Base-by-base conservation (phyloP, 2,113 vertebrate genomes). In the Orientallactaga bullata region DNA sequence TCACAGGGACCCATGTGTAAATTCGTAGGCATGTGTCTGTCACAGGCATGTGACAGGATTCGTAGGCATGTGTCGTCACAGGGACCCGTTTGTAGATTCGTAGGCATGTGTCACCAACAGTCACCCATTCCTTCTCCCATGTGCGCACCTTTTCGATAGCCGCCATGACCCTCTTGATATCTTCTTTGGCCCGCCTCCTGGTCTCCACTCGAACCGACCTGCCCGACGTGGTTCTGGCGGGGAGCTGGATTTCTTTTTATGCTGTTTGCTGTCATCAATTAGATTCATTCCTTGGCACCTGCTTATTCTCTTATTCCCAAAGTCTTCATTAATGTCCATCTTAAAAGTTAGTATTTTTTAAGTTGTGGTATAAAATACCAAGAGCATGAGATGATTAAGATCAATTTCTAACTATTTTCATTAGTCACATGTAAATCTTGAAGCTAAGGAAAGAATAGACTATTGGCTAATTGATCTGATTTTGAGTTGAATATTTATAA, bases 131-230 rank as follows among this genome's bases (percentile, higher is more conserved):
- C n/a, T n/a, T n/a, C n/a, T n/a, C n/a, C 99, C 99, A 99, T 99
- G 99, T 99, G 98, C 99, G 99, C 98, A 99, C 99, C 99, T 99
- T 99, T 98, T 99, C 99, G 97, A 99, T 99, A 93, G 99, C 99
- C 98, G 99, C 99, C 99, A 99, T 99, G 94, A 99, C 99, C 98
- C 99, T 97, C 98, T 99, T 99, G 99, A 99, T 99, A 98, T 99
- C 99, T 99, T 99, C 99, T 97, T 99, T 99, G 95, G 99, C 99
- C 98, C 99, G 98, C 98, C 99, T 99, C 98, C 99, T 98, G 98
- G 99, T 99, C 99, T 99, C 99, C 55, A 99, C 99, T 98, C 99
- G 99, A 98, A 99, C 99, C 98, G 99, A 99, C 98, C 99, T 98
- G 98, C 99, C 99, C 98, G 99, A 99, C 99, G 99, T 99, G 98